These are phyloP conservation scores for Tichodroma muraria DNA, from an alignment of 2,113 vertebrate genomes.

Conservation along the genomic window DNA sequence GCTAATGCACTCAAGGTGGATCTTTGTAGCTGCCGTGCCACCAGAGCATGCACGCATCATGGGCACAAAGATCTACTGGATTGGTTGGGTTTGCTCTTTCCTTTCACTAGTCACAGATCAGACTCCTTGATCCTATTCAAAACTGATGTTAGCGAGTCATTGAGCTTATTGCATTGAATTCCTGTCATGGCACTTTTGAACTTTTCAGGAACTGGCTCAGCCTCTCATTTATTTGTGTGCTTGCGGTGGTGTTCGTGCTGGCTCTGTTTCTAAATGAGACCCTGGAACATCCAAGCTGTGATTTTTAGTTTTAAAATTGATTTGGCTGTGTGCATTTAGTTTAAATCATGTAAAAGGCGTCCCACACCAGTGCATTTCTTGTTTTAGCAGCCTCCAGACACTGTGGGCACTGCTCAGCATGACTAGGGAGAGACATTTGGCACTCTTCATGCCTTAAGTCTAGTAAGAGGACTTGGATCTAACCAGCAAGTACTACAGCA, in stretches of 20 bases:
- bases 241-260: not conserved
- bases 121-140: not conserved
- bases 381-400: not conserved
- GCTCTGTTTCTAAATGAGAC: not conserved
- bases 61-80: not conserved
- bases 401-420: not conserved
- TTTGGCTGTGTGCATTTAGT: not conserved
- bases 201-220: not conserved
- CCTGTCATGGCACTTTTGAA: not conserved
- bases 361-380: not conserved
- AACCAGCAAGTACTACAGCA: not conserved
- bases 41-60: rapidly evolving
- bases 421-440: not conserved
- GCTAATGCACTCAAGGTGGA: not conserved
- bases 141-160: not conserved
- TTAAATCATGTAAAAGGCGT: not conserved
- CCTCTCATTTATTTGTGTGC: not conserved
- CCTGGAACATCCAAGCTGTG: not conserved
- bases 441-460: not conserved
- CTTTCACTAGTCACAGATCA: not conserved
- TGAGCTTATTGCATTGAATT: not conserved
- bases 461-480: not conserved
- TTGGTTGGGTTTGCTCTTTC: not conserved
- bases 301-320: not conserved
- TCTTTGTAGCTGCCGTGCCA: not conserved